Percentiles rank a stretch among this genome's conserved stretches.
These are phyloP conservation scores for Zaprionus africanus DNA, from an alignment of 1,140 invertebrate species.

Conservation along the genomic window DNA sequence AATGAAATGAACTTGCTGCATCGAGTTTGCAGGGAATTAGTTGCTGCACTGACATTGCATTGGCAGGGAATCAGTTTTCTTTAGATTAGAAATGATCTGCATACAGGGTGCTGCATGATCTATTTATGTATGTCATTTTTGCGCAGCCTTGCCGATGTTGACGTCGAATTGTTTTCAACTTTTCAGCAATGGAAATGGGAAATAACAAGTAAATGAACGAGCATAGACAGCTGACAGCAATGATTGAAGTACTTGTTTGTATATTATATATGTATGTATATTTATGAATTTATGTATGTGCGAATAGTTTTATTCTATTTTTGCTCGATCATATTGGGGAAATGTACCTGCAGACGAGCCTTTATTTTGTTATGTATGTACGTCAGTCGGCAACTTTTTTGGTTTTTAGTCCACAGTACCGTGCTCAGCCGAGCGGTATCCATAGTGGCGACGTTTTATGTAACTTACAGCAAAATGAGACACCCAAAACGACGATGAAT, in stretches of 20 bases:
- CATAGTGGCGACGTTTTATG: conserved; percentile 54
- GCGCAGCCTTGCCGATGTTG: conserved; percentile 46
- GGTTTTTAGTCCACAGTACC: conserved; percentile 17
- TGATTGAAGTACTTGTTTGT: neutral
- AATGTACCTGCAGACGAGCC: conserved; percentile 6
- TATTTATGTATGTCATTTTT: neutral
- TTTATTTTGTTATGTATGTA: neutral
- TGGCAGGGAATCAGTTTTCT: conserved; percentile 37
- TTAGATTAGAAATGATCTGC: neutral
- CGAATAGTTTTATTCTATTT: no score
- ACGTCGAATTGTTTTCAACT: conserved; percentile 26
- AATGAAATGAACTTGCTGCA: conserved; percentile 50
- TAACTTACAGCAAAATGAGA: conserved; percentile 41
- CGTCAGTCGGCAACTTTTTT: neutral
- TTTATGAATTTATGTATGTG: no score
- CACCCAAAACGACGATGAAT: conserved; percentile 22
- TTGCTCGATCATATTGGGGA: conserved; percentile 36
- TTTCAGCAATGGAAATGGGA: neutral
- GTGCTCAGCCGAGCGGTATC: conserved; percentile 46
- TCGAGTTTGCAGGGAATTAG: conserved; percentile 40
- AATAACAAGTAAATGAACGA: neutral
- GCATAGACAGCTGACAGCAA: conserved; percentile 1
- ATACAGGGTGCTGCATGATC: conserved; percentile 2
- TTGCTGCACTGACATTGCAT: conserved; percentile 7
- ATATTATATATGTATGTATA: neutral